Evolutionary conservation across 2,888 invertebrate species (phyloP), one percentile per base, ranked within the genome.

Genomic region (Limnephilus lunatus): DNA sequence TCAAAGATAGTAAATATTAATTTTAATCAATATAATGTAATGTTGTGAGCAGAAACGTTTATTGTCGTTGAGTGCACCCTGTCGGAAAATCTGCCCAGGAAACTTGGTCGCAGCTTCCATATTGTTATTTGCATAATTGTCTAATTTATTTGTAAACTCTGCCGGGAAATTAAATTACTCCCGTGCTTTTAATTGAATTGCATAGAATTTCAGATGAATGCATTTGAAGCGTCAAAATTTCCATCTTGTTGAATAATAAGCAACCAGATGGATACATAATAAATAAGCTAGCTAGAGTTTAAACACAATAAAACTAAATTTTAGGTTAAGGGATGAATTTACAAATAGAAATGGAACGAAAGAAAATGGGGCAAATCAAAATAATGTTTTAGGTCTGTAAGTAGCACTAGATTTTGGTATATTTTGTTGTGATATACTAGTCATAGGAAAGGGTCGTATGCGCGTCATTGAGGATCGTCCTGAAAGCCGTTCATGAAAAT

Each of bases 101-200:
- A 85, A 85, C 35, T 39, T 68, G 87, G 68, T 19, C 88, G 88
- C 32, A 1, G 32, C 88, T 53, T 80, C 25, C 81, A 85, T 83
- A 83, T 81, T 81, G 81, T 81, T 81, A 91, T 92, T 81, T 92
- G 90, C 92, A 91, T 92, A 92, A 91, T 92, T 92, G 92, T 91
- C 80, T 91, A 91, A 90, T 92, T 92, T 92, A 92, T 92, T 92
- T 91, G 92, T 92, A 92, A 90, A 92, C 91, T 91, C 86, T 25
- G 81, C 35, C 11, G 44, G 39, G 85, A 85, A 85, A 85, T 44
- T 85, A 39, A 35, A 85, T 85, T 85, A 39, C 81, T 81, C 44
- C 32, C 92, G 32, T 53, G 68, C 90, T 86, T 80, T 87, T 87
- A 92, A 93, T 93, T 92, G 90, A 91, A 92, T 92, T 82, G 91